A percentile compares a stretch with the other conserved stretches of the same genome.
These are phyloP conservation scores for human DNA, from an alignment of 2,113 vertebrate genomes.

Conservation along the genomic window GRCh38 chr4:44174501-44175000, in stretches of 20 bases:
- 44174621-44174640: constrained; percentile 72
- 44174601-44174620: constrained; percentile 66
- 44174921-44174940: constrained; percentile 91
- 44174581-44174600: constrained; percentile 29
- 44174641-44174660: constrained; percentile 70
- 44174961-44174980: constrained; percentile 94
- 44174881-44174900: constrained; percentile 96
- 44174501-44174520: constrained; percentile 82
- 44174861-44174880: constrained; percentile 93
- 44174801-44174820: constrained; percentile 93
- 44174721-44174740: constrained; percentile 75
- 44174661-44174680: constrained; percentile 83
- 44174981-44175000: constrained; percentile 93
- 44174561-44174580: constrained; percentile 51
- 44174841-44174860: constrained; percentile 92
- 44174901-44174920: constrained; percentile 90
- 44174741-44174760: constrained; percentile 77
- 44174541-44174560: constrained; percentile 76
- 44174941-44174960: constrained; percentile 90
- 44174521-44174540: constrained; percentile 80
- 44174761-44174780: constrained; percentile 19
- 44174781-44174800: constrained; percentile 87
- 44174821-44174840: constrained; percentile 94
- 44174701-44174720: constrained; percentile 76
- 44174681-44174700: constrained; percentile 83